Base-by-base conservation (phyloP, 2,113 vertebrate genomes). In the Acrocephalus arundinaceus region DNA sequence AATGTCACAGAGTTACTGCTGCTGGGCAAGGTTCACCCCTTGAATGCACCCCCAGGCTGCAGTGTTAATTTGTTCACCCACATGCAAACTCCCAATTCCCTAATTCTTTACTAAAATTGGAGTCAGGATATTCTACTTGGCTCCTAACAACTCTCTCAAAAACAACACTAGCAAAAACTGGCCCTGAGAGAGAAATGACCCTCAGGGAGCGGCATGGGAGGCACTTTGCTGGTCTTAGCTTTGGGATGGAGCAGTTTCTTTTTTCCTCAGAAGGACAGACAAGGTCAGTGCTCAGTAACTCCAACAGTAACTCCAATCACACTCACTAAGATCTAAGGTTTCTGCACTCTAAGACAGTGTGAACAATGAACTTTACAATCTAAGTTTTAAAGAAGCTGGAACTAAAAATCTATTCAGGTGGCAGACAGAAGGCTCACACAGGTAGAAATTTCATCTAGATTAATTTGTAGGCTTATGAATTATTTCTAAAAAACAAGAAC, bases 11-110 rank as follows among this genome's bases (percentile, higher is more conserved):
- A 33, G 33, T 19, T 31, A 0, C 23, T 52, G 55, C 39, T 46
- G 39, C 73, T 54, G 73, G 48, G 33, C 48, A 54, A 39, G 55
- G 39, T 4, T 78, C 74, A 13, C 8, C 12, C 37, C 19, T 20
- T 13, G 21, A 68, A 17, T 2, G 11, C 52, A 33, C 18, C 9
- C 31, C 39, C 51, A 45, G 27, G 30, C 5, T 75, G 71, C 75
- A 41, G 52, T 0, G 0, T 27, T 62, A 24, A 37, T 37, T 37
- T 28, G 3, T 52, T 55, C 62, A 6, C 2, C 4, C 20, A 68
- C 41, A 18, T 4, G 13, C 20, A 18, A 54, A 25, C 27, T 39
- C 23, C 27, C 57, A 33, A 1, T 41, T 67, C 57, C 66, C 65
- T 13, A 45, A 31, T 13, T 72, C 63, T 43, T 24, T 4, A 62